Evolutionary conservation across 2,888 invertebrate genomes (phyloP), one percentile per base, ranked within the genome.

Genomic region (Amblyjoppa fuscipennis): DNA sequence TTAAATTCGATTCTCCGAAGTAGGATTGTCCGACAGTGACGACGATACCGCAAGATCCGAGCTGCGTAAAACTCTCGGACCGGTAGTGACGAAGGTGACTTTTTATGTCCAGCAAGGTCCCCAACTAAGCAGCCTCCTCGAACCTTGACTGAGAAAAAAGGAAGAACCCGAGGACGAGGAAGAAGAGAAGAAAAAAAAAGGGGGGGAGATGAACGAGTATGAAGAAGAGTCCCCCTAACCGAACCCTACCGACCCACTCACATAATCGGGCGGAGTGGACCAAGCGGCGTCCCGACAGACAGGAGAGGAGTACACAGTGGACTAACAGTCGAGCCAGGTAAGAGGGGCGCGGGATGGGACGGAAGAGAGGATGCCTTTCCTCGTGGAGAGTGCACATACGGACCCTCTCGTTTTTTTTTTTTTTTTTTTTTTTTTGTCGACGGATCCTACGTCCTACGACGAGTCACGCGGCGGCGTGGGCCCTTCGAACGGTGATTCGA

Each of bases 401-500:
- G 78, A 78, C 66, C 75, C 78, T 85, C 71, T 81, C 74, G 78
- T 51, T 81, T 78, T 77, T 81, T 81, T 69, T 73, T 81, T 81
- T 69, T 73, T 81, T 81, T 69, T 78, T 77, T 51, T 81, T 78
- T 77, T 81, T 81, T 69, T 73, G 75, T 82, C 75, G 70, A 78
- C 70, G 71, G 38, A 68, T 68, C 75, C 82, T 76, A 78, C 82
- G 85, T 82, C 78, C 79, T 75, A 81, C 80, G 76, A 68, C 75
- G 77, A 83, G 77, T 83, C 81, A 81, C 71, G 77, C 66, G 49
- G 68, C 74, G 81, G 83, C 85, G 83, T 83, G 85, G 85, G 83
- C 85, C 85, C 83, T 86, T 86, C 81, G 81, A 83, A 85, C 85
- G 85, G 85, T 85, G 71, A 80, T 85, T 83, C 80, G 61, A 85